Evolutionary conservation across 2,888 invertebrate genomes (phyloP).

Genomic region (Nomada fabriciana): DNA sequence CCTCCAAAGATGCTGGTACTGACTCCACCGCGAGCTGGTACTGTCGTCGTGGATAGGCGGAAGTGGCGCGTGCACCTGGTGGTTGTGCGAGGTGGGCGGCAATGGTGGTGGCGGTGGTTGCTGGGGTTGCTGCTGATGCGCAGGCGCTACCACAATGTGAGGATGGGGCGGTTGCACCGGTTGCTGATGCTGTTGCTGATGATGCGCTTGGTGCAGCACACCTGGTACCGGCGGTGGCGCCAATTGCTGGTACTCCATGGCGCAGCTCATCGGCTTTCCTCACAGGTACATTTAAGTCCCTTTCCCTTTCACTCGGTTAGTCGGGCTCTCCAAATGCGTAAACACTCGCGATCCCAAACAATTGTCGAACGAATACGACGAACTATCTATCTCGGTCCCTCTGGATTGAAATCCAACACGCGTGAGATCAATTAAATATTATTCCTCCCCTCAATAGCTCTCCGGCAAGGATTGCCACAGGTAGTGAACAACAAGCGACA

Average conservation of each 20-base stretch:
- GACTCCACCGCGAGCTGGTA: constrained; percentile 88
- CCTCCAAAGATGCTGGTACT: constrained; percentile 92
- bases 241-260: constrained; percentile 85
- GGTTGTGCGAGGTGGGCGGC: constrained; percentile 88
- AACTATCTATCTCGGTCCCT: too few species aligned
- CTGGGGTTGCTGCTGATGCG: constrained; percentile 77
- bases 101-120: constrained; percentile 85
- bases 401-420: too few species aligned
- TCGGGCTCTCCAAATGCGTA: too few species aligned
- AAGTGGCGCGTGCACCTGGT: constrained; percentile 88
- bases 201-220: constrained; percentile 83
- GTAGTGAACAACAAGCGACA: not conserved
- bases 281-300: constrained; percentile 71
- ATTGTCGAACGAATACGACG: too few species aligned
- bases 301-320: not conserved
- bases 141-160: constrained; percentile 81
- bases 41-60: constrained; percentile 87
- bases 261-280: constrained; percentile 78
- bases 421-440: too few species aligned
- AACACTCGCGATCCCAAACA: too few species aligned
- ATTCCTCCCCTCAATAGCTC: not conserved
- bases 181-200: constrained; percentile 72
- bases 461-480: not conserved
- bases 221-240: constrained; percentile 84
- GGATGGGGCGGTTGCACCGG: constrained; percentile 79